These are phyloP conservation scores for Heliangelus exortis DNA, from an alignment of 2,797 vertebrate genomes.

Conservation along the genomic window DNA sequence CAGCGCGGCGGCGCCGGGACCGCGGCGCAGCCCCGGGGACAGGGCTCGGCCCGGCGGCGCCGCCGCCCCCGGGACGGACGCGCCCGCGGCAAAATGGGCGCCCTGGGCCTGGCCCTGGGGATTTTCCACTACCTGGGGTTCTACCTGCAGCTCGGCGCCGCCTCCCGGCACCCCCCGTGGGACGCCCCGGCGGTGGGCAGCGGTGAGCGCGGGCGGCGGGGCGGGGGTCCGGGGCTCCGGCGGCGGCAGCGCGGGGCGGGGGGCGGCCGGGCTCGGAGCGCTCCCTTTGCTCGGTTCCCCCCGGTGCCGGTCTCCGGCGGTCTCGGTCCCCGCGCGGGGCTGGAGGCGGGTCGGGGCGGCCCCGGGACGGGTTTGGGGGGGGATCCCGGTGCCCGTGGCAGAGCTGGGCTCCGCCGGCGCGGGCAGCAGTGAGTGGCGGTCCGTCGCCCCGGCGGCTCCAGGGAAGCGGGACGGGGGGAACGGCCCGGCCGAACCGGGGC, in stretches of 20 bases:
- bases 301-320: neutral
- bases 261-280: neutral
- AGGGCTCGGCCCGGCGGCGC: slow-evolving; percentile 44
- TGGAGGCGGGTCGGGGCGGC: neutral
- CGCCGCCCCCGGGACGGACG: slow-evolving; percentile 47
- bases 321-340: neutral
- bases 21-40: slow-evolving; percentile 54
- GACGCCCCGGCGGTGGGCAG: slow-evolving; percentile 88
- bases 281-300: neutral
- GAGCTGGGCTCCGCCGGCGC: neutral
- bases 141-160: slow-evolving; percentile 89
- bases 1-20: slow-evolving; percentile 73
- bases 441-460: neutral
- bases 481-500: neutral
- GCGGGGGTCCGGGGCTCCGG: neutral
- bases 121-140: slow-evolving; percentile 92
- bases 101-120: slow-evolving; percentile 88
- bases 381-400: neutral
- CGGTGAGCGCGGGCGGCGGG: slow-evolving; percentile 79
- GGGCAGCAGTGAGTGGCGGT: neutral
- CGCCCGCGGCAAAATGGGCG: slow-evolving; percentile 81
- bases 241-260: neutral
- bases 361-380: neutral
- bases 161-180: slow-evolving; percentile 82
- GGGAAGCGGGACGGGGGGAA: neutral